A percentile compares a stretch with the other conserved stretches of the same genome.
These are phyloP conservation scores for Spea multiplicata DNA, from an alignment of 2,113 vertebrate species.

Conservation along the genomic window DNA sequence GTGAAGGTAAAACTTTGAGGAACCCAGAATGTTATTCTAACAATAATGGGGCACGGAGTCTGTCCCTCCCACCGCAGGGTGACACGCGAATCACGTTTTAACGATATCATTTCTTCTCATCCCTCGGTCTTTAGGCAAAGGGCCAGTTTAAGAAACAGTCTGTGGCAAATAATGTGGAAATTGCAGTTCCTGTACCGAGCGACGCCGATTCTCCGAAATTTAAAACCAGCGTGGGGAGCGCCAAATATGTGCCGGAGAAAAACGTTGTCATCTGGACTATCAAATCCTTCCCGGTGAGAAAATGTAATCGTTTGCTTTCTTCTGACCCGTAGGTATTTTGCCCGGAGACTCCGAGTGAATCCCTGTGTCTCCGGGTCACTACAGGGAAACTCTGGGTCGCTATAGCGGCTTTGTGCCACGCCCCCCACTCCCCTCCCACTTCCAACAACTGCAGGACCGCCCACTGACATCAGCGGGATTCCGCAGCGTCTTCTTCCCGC, in stretches of 20 bases:
- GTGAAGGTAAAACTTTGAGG: conserved; percentile 71
- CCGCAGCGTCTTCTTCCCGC: no score
- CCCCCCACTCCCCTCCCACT: no score
- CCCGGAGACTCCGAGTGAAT: no score
- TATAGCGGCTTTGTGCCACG: no score
- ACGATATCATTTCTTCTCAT: not conserved
- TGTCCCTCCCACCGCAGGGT: not conserved
- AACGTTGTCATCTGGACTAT: conserved; percentile 90
- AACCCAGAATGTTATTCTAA: not conserved
- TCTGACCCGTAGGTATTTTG: no score
- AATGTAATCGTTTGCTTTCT: no score
- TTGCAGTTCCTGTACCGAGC: conserved; percentile 86
- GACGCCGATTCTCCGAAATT: conserved; percentile 92
- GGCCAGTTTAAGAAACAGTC: conserved; percentile 97
- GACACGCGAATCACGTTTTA: not conserved
- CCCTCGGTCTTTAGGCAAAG: conserved; percentile 76
- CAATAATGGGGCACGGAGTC: accelerated
- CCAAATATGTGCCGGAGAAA: conserved; percentile 86
- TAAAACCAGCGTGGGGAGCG: conserved; percentile 84
- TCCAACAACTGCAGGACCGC: no score
- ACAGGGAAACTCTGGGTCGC: no score
- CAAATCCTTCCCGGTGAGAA: conserved; percentile 89
- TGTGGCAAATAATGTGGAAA: conserved; percentile 90
- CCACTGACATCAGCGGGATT: no score
- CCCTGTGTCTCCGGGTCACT: no score